Conservation (phyloP, 1,140 invertebrate genomes). For the Calosoma granatense region DNA sequence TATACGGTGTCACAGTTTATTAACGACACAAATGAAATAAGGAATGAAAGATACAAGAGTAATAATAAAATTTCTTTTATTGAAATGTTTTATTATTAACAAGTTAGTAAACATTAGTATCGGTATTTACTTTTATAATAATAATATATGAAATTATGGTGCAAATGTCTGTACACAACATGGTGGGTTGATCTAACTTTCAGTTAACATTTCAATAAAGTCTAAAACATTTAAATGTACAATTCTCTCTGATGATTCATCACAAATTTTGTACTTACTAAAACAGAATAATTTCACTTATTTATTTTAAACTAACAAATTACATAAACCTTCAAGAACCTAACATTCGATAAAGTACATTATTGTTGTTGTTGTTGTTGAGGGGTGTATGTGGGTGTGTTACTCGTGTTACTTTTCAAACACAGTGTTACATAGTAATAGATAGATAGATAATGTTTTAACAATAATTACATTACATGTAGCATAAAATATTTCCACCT, state of each 20-base stretch:
- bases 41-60: too few species aligned
- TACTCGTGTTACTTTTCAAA: too few species aligned
- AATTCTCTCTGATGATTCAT: slow-evolving; percentile 1
- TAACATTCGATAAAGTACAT: not conserved
- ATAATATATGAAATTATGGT: not conserved
- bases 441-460: not conserved
- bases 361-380: too few species aligned
- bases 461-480: not conserved
- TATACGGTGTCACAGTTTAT: too few species aligned
- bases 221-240: not conserved
- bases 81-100: not conserved
- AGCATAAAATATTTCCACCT: not conserved
- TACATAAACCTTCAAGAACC: not conserved
- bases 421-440: too few species aligned
- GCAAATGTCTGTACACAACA: slow-evolving; percentile 8
- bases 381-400: not conserved
- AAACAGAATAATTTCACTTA: not conserved
- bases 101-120: not conserved
- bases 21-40: too few species aligned
- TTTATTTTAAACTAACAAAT: not conserved
- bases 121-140: not conserved
- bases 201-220: slow-evolving; percentile 4
- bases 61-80: not conserved
- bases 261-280: slow-evolving; percentile 9
- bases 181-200: not conserved